A percentile compares a stretch with the other conserved stretches of the same genome.
phyloP scores from a whole-genome alignment of 2,797 vertebrate species.

The Mionectes olivaceus region DNA sequence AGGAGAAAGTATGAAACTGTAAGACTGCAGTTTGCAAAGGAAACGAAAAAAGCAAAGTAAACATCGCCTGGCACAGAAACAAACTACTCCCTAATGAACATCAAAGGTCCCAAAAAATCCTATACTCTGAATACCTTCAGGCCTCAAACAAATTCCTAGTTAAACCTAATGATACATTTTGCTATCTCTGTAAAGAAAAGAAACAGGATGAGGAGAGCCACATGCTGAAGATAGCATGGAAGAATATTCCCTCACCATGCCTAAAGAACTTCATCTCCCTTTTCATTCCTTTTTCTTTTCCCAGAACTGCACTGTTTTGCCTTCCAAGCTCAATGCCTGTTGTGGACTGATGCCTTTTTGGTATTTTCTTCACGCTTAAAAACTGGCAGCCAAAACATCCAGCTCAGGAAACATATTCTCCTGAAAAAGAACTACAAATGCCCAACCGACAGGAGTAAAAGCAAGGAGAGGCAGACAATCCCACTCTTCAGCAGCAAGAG shows the following conservation, averaged over 20 bases:
- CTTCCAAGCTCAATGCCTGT: accelerated
- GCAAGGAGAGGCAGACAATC: neutral
- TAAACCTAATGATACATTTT: neutral
- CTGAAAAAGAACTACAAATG: neutral
- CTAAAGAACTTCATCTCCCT: neutral
- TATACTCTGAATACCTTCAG: neutral
- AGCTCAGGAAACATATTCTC: neutral
- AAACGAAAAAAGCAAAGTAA: neutral
- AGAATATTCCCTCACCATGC: neutral
- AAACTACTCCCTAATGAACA: neutral
- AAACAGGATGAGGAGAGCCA: neutral
- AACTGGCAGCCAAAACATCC: neutral
- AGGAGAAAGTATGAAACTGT: neutral
- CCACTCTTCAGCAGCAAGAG: neutral
- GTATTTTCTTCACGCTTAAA: neutral
- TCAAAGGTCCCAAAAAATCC: neutral
- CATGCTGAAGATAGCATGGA: neutral
- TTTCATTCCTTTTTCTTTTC: neutral
- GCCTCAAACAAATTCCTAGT: neutral
- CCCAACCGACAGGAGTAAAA: neutral
- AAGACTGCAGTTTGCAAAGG: neutral
- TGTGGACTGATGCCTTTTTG: neutral
- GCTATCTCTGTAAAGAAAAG: neutral
- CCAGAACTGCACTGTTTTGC: neutral
- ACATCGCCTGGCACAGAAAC: neutral